phyloP scores from a whole-genome alignment of 2,113 vertebrate genomes.

The Glaucidium brasilianum region DNA sequence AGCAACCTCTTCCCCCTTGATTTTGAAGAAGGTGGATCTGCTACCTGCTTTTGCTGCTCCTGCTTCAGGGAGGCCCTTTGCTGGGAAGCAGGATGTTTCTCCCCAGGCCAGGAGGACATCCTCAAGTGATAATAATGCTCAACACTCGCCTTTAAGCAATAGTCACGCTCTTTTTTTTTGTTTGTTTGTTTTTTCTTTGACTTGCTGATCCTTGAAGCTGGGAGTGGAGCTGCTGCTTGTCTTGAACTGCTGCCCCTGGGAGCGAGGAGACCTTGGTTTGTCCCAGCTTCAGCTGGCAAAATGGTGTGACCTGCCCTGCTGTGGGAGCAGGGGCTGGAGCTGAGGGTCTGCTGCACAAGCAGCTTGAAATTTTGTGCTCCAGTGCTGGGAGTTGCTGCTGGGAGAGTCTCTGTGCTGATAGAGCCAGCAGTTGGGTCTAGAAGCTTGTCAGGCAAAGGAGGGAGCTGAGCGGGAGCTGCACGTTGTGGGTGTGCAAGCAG shows the following conservation, averaged over 20 bases:
- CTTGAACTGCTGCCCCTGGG: not conserved
- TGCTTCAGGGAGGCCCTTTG: not conserved
- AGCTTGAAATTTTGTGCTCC: not conserved
- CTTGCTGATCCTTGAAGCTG: not conserved
- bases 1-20: accelerated
- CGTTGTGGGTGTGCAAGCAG: not conserved
- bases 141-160: accelerated
- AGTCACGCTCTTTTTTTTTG: accelerated
- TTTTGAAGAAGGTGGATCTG: not conserved
- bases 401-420: accelerated
- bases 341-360: not conserved
- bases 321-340: not conserved
- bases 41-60: not conserved
- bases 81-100: not conserved
- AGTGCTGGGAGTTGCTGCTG: not conserved
- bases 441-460: not conserved
- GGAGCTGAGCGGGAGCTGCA: not conserved
- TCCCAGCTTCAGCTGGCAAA: not conserved
- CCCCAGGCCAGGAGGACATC: not conserved
- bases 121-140: not conserved
- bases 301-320: not conserved
- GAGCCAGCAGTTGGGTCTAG: accelerated
- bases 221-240: not conserved
- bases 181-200: not conserved
- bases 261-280: not conserved